phyloP scores from a whole-genome alignment of 2,888 invertebrate genomes.

The Biston betularia region DNA sequence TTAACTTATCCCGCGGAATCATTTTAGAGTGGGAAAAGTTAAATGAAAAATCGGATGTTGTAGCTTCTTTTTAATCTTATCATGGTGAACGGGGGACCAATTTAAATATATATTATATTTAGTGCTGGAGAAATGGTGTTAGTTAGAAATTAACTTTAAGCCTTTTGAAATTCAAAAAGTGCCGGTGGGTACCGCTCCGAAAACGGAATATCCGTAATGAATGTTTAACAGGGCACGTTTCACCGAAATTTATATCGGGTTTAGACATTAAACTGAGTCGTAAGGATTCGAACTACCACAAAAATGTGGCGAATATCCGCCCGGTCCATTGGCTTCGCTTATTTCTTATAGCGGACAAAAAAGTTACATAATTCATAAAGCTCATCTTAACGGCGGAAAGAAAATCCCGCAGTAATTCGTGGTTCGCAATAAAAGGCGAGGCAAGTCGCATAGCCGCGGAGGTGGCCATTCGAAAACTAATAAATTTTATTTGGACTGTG shows the following conservation, averaged over 20 bases:
- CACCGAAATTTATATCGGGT: slow-evolving; percentile 40
- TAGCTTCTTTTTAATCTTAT: too few relatives aligned
- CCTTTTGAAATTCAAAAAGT: slow-evolving; percentile 28
- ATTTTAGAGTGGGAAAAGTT: too few relatives aligned
- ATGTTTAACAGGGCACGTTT: slow-evolving; percentile 45
- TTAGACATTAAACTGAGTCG: slow-evolving; percentile 38
- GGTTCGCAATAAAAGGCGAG: slow-evolving; percentile 68
- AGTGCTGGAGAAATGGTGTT: too few relatives aligned
- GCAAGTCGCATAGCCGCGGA: slow-evolving; percentile 63
- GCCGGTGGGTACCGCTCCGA: slow-evolving; percentile 33
- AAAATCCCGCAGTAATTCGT: slow-evolving; percentile 63
- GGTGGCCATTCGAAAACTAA: slow-evolving; percentile 78
- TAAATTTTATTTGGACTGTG: slow-evolving; percentile 78
- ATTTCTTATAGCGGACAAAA: slow-evolving; percentile 48
- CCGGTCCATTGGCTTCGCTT: slow-evolving; percentile 39
- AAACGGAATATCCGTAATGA: slow-evolving; percentile 40
- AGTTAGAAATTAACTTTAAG: background rate
- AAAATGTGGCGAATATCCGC: slow-evolving; percentile 35
- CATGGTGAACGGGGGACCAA: too few relatives aligned
- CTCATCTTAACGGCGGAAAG: slow-evolving; percentile 50
- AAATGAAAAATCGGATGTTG: too few relatives aligned
- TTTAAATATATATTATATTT: too few relatives aligned
- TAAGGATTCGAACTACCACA: slow-evolving; percentile 38
- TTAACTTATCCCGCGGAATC: too few relatives aligned
- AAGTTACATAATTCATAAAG: slow-evolving; percentile 54